phyloP scores from a whole-genome alignment of 2,113 vertebrate genomes.

The Macrotus californicus region DNA sequence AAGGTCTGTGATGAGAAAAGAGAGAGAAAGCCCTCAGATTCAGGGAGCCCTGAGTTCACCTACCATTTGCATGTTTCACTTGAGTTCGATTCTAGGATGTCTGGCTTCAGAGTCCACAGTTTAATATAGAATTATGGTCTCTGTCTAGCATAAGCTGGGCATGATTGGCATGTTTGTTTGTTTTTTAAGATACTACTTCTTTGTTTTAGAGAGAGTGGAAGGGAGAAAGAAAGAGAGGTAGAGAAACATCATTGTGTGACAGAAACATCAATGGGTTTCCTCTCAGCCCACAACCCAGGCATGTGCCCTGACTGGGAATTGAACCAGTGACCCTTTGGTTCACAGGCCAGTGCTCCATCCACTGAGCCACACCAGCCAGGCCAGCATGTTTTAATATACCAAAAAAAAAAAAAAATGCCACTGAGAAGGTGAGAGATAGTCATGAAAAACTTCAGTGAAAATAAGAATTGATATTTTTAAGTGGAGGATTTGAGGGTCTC shows the following conservation, averaged over 20 bases:
- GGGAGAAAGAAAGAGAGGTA: too few relatives aligned
- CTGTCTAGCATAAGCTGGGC: neutral
- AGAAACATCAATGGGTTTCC: too few relatives aligned
- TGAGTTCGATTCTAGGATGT: neutral
- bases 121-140: neutral
- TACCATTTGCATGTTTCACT: neutral
- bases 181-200: neutral
- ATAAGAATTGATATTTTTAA: neutral
- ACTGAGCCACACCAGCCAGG: too few relatives aligned
- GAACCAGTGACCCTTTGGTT: neutral
- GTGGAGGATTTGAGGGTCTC: neutral
- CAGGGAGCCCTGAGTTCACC: neutral
- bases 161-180: neutral
- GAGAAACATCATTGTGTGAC: too few relatives aligned
- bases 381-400: neutral
- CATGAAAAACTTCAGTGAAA: neutral
- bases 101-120: neutral
- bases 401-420: neutral
- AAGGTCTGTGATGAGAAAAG: neutral
- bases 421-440: neutral
- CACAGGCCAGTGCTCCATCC: too few relatives aligned
- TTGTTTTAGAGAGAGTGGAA: too few relatives aligned
- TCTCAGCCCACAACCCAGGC: too few relatives aligned
- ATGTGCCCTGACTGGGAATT: too few relatives aligned
- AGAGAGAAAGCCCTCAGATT: neutral